These are phyloP conservation scores for Cyprinella venusta DNA, from an alignment of 2,797 vertebrate species.

Conservation along the genomic window DNA sequence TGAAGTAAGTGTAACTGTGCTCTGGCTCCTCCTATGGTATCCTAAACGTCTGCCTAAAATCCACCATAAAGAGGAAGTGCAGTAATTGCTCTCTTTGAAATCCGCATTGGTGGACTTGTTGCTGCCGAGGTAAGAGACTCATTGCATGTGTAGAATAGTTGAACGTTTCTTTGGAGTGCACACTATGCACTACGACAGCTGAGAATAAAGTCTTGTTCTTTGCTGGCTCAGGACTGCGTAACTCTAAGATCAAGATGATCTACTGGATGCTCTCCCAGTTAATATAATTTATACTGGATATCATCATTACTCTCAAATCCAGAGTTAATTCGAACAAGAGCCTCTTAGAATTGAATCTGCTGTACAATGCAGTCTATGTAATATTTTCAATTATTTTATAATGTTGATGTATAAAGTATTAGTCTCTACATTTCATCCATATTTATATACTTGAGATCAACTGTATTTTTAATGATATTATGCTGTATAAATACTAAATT, in stretches of 20 bases:
- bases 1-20: background rate
- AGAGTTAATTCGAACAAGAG: background rate
- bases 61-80: constrained; percentile 29
- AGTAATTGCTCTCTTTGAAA: constrained; percentile 37
- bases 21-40: constrained; percentile 54
- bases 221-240: background rate
- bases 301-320: constrained; percentile 1
- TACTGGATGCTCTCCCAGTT: constrained; percentile 21
- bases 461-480: background rate
- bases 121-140: constrained; percentile 51
- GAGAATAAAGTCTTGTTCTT: constrained; percentile 16
- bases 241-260: background rate
- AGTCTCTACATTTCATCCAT: background rate
- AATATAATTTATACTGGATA: constrained; percentile 11
- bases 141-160: constrained; percentile 17
- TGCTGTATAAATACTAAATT: background rate
- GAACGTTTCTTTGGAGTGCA: background rate
- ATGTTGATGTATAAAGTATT: background rate
- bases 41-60: constrained; percentile 13
- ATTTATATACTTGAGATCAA: background rate
- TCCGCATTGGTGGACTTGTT: constrained; percentile 25
- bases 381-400: background rate
- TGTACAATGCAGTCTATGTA: background rate
- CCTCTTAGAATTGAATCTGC: constrained; percentile 11
- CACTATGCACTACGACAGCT: background rate